A percentile compares a stretch with the other conserved stretches of the same genome.
These are phyloP conservation scores for Amiota communis DNA, from an alignment of 2,888 invertebrate species.

Conservation along the genomic window DNA sequence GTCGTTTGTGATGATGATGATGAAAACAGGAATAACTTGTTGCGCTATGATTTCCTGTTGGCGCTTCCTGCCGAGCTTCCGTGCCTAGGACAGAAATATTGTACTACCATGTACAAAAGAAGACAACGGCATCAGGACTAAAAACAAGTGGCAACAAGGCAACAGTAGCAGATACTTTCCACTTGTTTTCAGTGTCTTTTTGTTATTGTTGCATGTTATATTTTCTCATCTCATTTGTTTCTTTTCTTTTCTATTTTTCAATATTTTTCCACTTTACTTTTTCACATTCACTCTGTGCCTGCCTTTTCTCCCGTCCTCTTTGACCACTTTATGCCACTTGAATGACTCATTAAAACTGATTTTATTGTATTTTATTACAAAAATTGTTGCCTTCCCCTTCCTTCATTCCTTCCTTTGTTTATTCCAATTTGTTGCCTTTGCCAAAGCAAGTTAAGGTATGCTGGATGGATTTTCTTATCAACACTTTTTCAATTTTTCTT, in stretches of 20 bases:
- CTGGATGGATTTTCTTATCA: constrained; percentile 1
- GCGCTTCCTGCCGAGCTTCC: constrained; percentile 31
- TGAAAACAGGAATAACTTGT: constrained; percentile 32
- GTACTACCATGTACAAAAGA: neutral
- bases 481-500: neutral
- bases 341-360: constrained; percentile 67
- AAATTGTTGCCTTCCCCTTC: constrained; percentile 49
- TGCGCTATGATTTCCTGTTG: constrained; percentile 56
- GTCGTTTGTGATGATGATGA: neutral
- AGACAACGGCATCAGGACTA: constrained; percentile 24
- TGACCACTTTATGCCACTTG: constrained; percentile 57
- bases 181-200: no score
- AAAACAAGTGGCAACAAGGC: constrained; percentile 37
- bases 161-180: neutral
- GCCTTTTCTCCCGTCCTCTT: neutral
- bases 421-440: neutral
- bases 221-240: constrained; percentile 7
- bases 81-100: constrained; percentile 18
- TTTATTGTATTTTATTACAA: constrained; percentile 55
- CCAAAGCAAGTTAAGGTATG: neutral
- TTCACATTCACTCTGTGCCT: constrained; percentile 27
- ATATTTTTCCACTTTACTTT: neutral
- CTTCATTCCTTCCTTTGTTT: neutral
- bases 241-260: neutral
- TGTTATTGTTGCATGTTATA: neutral